Base-by-base conservation (phyloP, 2,113 vertebrate genomes). In the Hystrix brachyura region DNA sequence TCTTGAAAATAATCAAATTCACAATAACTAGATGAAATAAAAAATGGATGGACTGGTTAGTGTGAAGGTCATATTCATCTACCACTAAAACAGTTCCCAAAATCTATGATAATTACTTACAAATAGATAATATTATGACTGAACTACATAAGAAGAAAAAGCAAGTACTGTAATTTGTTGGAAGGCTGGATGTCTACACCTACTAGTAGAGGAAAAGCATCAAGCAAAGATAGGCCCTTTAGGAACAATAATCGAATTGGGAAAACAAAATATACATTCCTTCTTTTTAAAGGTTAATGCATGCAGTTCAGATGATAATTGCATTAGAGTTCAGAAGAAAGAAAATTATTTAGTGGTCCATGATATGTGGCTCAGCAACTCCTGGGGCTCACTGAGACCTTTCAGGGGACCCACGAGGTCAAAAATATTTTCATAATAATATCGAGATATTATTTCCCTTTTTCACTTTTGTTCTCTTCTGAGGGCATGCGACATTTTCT, bases 1-100 rank as follows among this genome's bases (percentile, higher is more conserved):
- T 86, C 60, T 92, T 91, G 27, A 94, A 96, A 96, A 82, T 57
- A 88, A 89, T 71, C 14, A 95, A 92, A 94, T 65, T 90, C 5
- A 86, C 78, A 91, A 79, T 53, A 53, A 8, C 12, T 67, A 8
- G 64, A 87, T 94, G 19, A 87, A 78, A 7, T 38, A 72, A 90
- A 23, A 98, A 96, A 67, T 57, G 7, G 60, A 62, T 97, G 25
- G n/a, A 82, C 15, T n/a, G 23, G 23, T 78, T 85, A 59, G 13
- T 29, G 19, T 87, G 32, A 94, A 46, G 65, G 65, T 57, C 14
- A 90, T 76, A 74, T 17, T 91, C 12, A 93, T n/a, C 91, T 78
- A 82, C 15, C 38, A 71, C 2, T 94, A 90, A 94, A 82, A 79
- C 32, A 76, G 11, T 90, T 87, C 14, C 11, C 48, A 91, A 32